These are phyloP conservation scores for Apis cerana DNA, from an alignment of 1,140 invertebrate genomes.

Conservation along the genomic window DNA sequence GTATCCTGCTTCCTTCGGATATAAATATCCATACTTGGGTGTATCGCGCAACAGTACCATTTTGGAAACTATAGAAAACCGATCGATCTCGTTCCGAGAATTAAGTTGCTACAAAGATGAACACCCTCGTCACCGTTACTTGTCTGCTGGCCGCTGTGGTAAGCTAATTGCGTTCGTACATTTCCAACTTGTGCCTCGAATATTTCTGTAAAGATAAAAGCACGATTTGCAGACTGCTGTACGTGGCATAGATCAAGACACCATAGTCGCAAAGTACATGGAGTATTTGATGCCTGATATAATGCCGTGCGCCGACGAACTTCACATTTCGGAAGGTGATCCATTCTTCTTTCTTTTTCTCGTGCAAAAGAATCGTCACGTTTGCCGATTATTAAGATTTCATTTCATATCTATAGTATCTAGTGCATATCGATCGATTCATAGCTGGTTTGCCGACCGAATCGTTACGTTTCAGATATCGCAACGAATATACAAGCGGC, in stretches of 20 bases:
- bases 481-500: background rate
- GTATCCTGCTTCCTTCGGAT: background rate
- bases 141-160: slow-evolving; percentile 14
- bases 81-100: background rate
- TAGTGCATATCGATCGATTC: too few relatives aligned
- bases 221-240: background rate
- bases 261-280: slow-evolving; percentile 11
- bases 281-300: slow-evolving; percentile 37
- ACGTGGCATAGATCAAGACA: slow-evolving; percentile 19
- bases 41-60: background rate
- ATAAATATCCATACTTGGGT: slow-evolving; percentile 11
- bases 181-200: background rate
- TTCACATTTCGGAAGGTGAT: slow-evolving; percentile 11
- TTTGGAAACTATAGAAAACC: too few relatives aligned
- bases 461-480: background rate
- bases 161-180: background rate
- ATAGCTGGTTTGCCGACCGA: background rate
- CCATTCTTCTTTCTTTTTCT: too few relatives aligned
- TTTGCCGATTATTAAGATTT: background rate
- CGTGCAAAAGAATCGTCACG: too few relatives aligned
- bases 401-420: background rate
- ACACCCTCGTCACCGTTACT: background rate
- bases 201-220: too few relatives aligned
- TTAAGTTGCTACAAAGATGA: slow-evolving; percentile 3
- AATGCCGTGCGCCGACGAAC: slow-evolving; percentile 15